Conservation (phyloP, 2,797 vertebrate species). For the Thamnophis elegans region DNA sequence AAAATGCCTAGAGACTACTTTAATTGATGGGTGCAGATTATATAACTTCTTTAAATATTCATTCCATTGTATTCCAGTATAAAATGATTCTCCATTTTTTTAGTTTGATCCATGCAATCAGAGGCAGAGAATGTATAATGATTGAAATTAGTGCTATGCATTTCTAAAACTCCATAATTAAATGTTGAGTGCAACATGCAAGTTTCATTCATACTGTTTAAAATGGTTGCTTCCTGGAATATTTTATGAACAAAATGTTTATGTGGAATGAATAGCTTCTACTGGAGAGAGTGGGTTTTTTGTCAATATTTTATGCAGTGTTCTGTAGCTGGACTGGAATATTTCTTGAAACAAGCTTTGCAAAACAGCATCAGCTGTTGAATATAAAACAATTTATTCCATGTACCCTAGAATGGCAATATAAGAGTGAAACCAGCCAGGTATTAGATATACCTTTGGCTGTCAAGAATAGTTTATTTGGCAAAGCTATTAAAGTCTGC, state of each 20-base stretch:
- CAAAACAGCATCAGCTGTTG: constrained; percentile 25
- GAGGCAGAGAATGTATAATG: background rate
- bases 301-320: constrained; percentile 2
- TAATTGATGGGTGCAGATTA: background rate
- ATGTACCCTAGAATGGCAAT: background rate
- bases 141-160: background rate
- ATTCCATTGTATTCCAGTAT: background rate
- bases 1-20: background rate
- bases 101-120: background rate
- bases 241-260: background rate
- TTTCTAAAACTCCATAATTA: background rate
- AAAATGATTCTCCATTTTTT: background rate
- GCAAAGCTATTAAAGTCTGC: constrained; percentile 52
- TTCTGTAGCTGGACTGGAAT: constrained; percentile 11
- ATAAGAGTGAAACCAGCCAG: constrained; percentile 30
- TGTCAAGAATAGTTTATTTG: constrained; percentile 55
- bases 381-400: constrained; percentile 21
- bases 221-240: background rate
- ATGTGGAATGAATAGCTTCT: background rate
- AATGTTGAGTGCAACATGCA: background rate
- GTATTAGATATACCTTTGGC: constrained; percentile 36
- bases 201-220: background rate
- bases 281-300: constrained; percentile 5
- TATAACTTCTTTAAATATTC: background rate
- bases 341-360: constrained; percentile 7